Percentiles rank a stretch among this genome's conserved stretches.
Evolutionary conservation across 2,113 vertebrate species (phyloP).

Genomic region (Psittacula cyanocephala): DNA sequence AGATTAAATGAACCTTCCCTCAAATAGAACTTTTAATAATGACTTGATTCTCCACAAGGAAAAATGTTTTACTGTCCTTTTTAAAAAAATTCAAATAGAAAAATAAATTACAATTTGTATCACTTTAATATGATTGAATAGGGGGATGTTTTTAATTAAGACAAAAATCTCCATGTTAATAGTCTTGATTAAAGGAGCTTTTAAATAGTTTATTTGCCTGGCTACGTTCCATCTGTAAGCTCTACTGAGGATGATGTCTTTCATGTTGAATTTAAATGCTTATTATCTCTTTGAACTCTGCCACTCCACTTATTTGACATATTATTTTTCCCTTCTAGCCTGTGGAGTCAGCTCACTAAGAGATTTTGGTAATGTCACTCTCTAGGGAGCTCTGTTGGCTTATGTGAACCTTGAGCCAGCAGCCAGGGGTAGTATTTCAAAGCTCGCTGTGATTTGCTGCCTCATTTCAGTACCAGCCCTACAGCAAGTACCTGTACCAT

Average conservation of each 20-base stretch:
- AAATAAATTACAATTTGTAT: neutral
- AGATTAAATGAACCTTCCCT: neutral
- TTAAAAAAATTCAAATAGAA: neutral
- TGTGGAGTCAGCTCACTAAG: neutral
- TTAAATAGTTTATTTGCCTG: constrained; percentile 35
- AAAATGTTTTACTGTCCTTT: neutral
- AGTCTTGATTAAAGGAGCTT: constrained; percentile 44
- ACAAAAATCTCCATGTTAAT: constrained; percentile 45
- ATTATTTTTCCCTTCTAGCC: neutral
- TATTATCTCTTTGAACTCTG: constrained; percentile 53
- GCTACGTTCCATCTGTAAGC: neutral
- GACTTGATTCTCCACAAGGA: neutral
- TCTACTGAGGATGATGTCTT: constrained; percentile 23
- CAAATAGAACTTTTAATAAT: neutral
- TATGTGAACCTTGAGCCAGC: neutral
- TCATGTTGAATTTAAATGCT: constrained; percentile 54
- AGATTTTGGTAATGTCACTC: constrained; percentile 18
- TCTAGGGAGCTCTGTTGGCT: neutral
- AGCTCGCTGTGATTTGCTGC: neutral
- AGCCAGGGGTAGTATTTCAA: neutral
- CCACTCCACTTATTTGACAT: constrained; percentile 25
- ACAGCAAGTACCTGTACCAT: neutral
- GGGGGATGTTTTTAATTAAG: constrained; percentile 25
- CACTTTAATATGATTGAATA: neutral
- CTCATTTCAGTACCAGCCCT: neutral